Evolutionary conservation across 2,113 vertebrate species (phyloP).

Genomic region (Polypterus bichir): DNA sequence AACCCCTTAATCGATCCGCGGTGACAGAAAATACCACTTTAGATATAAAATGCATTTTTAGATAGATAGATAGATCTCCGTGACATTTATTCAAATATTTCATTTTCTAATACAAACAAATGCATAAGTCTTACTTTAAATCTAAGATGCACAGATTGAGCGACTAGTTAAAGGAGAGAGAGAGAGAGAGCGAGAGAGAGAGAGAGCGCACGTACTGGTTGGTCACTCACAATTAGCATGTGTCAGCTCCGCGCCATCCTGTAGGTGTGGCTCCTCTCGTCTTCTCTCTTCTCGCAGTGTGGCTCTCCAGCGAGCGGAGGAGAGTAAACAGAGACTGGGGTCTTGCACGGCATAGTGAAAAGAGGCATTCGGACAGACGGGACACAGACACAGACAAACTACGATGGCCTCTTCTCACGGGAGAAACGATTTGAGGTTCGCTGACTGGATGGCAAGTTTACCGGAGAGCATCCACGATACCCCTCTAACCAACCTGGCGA

Average conservation of each 20-base stretch:
- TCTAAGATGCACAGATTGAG: conserved; percentile 4
- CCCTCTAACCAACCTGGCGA: conserved; percentile 82
- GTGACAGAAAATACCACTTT: too few species aligned
- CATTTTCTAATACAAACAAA: too few species aligned
- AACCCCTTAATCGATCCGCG: too few species aligned
- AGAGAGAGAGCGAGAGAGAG: not conserved
- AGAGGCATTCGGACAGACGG: conserved; percentile 25
- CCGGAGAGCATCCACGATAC: conserved; percentile 72
- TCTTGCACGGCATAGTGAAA: conserved; percentile 19
- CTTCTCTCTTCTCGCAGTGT: conserved; percentile 29
- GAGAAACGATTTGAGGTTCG: conserved; percentile 69
- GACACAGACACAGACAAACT: conserved; percentile 19
- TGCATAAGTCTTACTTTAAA: too few species aligned
- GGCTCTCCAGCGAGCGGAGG: conserved; percentile 29
- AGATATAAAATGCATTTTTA: too few species aligned
- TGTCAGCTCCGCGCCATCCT: conserved; percentile 41
- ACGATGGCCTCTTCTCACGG: conserved; percentile 88
- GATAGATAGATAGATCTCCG: too few species aligned
- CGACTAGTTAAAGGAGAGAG: not conserved
- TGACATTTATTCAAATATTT: too few species aligned
- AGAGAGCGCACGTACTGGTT: not conserved
- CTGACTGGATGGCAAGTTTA: conserved; percentile 90
- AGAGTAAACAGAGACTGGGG: conserved; percentile 18
- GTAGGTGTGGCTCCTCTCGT: conserved; percentile 40
- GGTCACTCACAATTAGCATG: conserved; percentile 27